These are phyloP conservation scores for Amphiprion percula DNA, from an alignment of 2,113 vertebrate genomes.

Conservation along the genomic window DNA sequence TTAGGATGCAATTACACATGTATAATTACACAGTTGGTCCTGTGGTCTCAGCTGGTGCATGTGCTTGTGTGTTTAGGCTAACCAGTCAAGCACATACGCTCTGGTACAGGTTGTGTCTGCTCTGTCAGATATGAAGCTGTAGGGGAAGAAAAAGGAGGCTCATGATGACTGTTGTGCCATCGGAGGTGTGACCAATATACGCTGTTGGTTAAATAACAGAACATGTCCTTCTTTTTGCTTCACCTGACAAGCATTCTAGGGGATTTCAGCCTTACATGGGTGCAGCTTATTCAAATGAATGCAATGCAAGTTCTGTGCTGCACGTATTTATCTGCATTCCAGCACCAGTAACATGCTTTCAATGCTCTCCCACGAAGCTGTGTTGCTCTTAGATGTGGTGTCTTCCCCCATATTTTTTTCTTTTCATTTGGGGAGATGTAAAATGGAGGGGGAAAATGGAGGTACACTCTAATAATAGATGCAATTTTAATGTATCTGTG, in stretches of 20 bases:
- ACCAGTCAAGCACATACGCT: conserved; percentile 63
- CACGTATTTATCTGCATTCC: conserved; percentile 8
- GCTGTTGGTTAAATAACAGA: conserved; percentile 40
- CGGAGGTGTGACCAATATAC: conserved; percentile 37
- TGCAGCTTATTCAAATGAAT: conserved; percentile 60
- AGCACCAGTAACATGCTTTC: conserved; percentile 12
- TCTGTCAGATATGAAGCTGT: conserved; percentile 49
- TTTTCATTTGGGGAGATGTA: conserved; percentile 55
- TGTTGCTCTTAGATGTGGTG: conserved; percentile 34
- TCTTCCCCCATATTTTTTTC: conserved; percentile 60
- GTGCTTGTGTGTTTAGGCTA: conserved; percentile 35
- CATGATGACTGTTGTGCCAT: conserved; percentile 16
- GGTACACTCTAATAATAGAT: conserved; percentile 64
- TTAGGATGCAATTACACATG: conserved; percentile 54
- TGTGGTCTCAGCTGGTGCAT: conserved; percentile 60
- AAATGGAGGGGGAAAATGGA: conserved; percentile 77
- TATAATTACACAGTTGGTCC: conserved; percentile 62
- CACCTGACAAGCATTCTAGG: neutral
- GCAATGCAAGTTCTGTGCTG: conserved; percentile 28
- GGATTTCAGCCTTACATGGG: conserved; percentile 25
- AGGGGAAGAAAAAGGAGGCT: conserved; percentile 27
- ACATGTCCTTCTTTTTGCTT: conserved; percentile 12
- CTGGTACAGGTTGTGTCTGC: conserved; percentile 65
- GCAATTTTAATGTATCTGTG: conserved; percentile 43
- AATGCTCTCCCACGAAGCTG: conserved; percentile 12